Evolutionary conservation across 2,797 vertebrate genomes (phyloP), one percentile per base, ranked within the genome.

Genomic region (Netta rufina): DNA sequence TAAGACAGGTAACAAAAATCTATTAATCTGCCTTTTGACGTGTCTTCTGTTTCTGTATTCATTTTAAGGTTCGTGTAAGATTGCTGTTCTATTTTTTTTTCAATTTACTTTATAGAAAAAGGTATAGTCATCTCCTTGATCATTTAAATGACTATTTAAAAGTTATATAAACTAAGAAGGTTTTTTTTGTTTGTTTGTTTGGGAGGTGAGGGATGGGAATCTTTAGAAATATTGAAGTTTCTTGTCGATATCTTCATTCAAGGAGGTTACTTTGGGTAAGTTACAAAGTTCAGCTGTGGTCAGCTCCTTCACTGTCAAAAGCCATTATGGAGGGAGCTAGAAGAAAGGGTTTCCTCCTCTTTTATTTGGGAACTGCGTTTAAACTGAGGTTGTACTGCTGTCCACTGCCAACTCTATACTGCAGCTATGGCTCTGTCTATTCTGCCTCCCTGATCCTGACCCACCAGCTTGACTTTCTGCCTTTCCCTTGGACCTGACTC

Each of bases 11-110:
- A 36, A 61, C 14, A 47, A 6, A 19, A 51, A 15, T 19, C 38
- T 70, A 65, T 14, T 66, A 39, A 45, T 24, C 33, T 61, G 16
- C 75, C 18, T 65, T 79, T 41, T 65, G 38, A 41, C 38, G 13
- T 58, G 8, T 45, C 2, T 1, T 51, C 1, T 1, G 14, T 67
- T 67, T n/a, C 43, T 57, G 10, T 25, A 56, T 8, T 77, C 0
- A 0, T 72, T 71, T 81, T 38, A 24, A 45, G 11, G 4, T 66
- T 66, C 65, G 18, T 6, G 13, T 51, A 51, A 14, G 24, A 51
- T 61, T 61, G 24, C 25, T 38, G 24, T 17, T 61, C 15, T 8
- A 2, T 15, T 56, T 41, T 27, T 36, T 77, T 60, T 70, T 53
- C 11, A 49, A 7, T 49, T 54, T 65, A 30, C 17, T 38, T 71